Conservation (phyloP, 2,888 invertebrate genomes). For the Phengaris alcon region DNA sequence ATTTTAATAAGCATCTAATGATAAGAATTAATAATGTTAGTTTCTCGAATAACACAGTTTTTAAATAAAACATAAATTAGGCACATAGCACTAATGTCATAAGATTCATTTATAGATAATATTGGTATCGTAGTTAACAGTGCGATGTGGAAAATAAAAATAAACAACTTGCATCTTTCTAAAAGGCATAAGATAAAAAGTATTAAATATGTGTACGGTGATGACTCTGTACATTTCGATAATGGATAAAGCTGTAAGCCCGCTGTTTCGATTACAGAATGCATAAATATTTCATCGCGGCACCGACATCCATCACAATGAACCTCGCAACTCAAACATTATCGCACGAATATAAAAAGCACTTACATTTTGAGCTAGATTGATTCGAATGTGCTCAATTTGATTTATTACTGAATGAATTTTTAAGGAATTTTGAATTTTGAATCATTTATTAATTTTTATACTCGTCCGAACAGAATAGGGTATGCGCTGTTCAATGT, state of each 20-base stretch:
- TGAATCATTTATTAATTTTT: slow-evolving; percentile 21
- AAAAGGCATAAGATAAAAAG: not conserved
- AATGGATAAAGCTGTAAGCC: slow-evolving; percentile 41
- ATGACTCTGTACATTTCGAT: slow-evolving; percentile 32
- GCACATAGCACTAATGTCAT: no score
- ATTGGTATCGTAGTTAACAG: no score
- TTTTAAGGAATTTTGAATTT: no score
- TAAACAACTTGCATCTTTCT: not conserved
- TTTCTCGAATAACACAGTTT: no score
- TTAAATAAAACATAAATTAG: no score
- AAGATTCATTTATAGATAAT: no score
- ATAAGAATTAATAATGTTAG: no score
- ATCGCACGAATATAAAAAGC: slow-evolving; percentile 40
- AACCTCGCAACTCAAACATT: slow-evolving; percentile 39
- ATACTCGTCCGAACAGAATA: not conserved
- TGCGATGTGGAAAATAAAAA: no score
- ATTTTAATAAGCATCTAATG: no score
- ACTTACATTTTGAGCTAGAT: slow-evolving; percentile 41
- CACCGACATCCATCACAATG: slow-evolving; percentile 42
- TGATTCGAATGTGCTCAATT: slow-evolving; percentile 39
- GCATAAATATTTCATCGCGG: slow-evolving; percentile 41
- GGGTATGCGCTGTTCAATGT: not conserved
- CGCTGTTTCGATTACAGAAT: slow-evolving; percentile 40
- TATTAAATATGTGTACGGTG: slow-evolving; percentile 20
- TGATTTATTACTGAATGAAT: slow-evolving; percentile 35